Evolutionary conservation across 1,140 invertebrate genomes (phyloP), one percentile per base, ranked within the genome.

Genomic region (Atta cephalotes): DNA sequence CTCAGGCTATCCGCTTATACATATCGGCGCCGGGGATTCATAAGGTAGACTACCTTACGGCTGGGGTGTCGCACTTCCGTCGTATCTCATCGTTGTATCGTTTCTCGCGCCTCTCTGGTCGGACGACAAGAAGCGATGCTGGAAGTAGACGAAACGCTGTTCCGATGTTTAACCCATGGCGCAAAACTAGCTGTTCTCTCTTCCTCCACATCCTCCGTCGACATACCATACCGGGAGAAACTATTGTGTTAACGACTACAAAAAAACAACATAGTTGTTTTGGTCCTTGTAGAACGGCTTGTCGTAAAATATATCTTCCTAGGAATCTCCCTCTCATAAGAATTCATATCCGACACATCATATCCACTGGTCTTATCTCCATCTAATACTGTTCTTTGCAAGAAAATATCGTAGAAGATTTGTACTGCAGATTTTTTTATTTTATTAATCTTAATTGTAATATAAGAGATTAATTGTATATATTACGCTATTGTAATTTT

Each of bases 31-130:
- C 21, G 28, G 16, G 86, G 74, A 90, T 90, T 91, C 91, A 84
- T 92, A 91, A 91, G 87, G 80, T 86, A 66, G 45, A 53, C 71
- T 88, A 91, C 56, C 70, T 92, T 92, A 90, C 87, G 91, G 63
- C 87, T 49, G 70, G 81, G 87, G 74, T 85, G 85, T 87, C 85
- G 77, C 81, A 86, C 87, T 68, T 89, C 65, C 68, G 88, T 91
- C 91, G 88, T 92, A 92, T 90, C 88, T 92, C 90, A 89, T 92
- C 70, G 71, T 35, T 2, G 77, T 62, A 71, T 72, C 84, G 63
- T 72, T 65, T 35, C 63, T 66, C 62, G 72, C 76, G 76, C 82
- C 49, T 79, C 49, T 62, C 70, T 71, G 25, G 53, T 45, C 18
- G 39, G 25, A 71, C 35, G 39, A 39, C 56, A 62, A 71, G 80